phyloP scores from a whole-genome alignment of 2,113 vertebrate genomes.

The Hippocampus mohnikei region DNA sequence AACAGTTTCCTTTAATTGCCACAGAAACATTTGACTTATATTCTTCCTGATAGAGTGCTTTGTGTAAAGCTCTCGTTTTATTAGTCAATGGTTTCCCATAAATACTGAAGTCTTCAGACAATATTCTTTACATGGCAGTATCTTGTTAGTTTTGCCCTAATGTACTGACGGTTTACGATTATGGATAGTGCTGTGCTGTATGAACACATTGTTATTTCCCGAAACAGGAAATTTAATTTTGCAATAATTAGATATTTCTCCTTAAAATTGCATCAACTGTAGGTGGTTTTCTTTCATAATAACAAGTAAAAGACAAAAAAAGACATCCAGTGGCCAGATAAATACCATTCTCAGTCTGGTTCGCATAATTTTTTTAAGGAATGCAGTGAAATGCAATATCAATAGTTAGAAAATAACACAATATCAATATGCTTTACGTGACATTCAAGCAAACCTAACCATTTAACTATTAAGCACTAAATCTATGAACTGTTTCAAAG shows the following conservation, averaged over 20 bases:
- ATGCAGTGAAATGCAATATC: not conserved
- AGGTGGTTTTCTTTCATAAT: too few relatives aligned
- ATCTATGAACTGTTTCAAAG: not conserved
- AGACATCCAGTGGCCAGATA: not conserved
- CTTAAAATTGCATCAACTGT: not conserved
- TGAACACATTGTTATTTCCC: too few relatives aligned
- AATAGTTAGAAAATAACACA: not conserved
- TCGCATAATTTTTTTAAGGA: not conserved
- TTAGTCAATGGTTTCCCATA: too few relatives aligned
- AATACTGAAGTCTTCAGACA: too few relatives aligned
- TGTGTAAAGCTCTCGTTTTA: not conserved
- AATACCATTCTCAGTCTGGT: not conserved
- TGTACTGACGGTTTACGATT: not conserved
- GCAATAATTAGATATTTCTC: too few relatives aligned
- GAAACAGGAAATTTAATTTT: too few relatives aligned
- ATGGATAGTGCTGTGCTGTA: too few relatives aligned
- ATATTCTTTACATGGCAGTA: too few relatives aligned
- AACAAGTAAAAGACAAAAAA: not conserved
- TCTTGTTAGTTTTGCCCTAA: too few relatives aligned
- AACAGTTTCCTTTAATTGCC: too few relatives aligned
- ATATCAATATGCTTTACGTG: not conserved
- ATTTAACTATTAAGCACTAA: not conserved
- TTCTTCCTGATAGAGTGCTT: not conserved
- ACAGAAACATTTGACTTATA: too few relatives aligned
- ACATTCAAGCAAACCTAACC: not conserved